Base-by-base conservation (phyloP, 2,113 vertebrate genomes). In the Aleadryas rufinucha region DNA sequence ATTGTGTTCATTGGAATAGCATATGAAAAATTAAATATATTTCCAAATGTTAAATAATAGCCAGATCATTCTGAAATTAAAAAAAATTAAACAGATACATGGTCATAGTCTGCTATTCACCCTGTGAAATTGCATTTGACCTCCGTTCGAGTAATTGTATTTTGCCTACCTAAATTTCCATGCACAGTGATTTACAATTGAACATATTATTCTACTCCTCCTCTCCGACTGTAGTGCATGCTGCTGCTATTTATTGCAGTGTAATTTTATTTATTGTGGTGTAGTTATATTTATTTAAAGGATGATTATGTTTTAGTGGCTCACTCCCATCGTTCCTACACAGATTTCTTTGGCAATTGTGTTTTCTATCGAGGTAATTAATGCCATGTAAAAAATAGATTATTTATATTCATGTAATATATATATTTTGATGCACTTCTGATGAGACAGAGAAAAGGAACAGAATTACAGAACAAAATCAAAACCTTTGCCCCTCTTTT, bases 91-190 rank as follows among this genome's bases (percentile, higher is more conserved):
- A 64, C 56, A 90, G 90, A 87, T 96, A 93, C 85, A 35, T 90
- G 86, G 72, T 90, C 86, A 69, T 84, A 92, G 88, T 78, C 52
- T 96, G 95, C 88, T 96, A 94, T 84, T 95, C 93, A 97, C 92
- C 94, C 95, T 89, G 83, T 97, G 95, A 97, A 97, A 96, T 95
- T 96, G 53, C 80, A 82, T 94, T 97, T 95, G 96, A 93, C 93
- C 96, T 94, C 80, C 80, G 84, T 42, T 84, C 17, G 31, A 77
- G 44, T 96, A 93, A 96, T 95, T 95, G 76, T 92, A 89, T 96
- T 95, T 86, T 27, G 83, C 72, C 90, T 96, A 92, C 65, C 93
- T 94, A 89, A 84, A 93, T 96, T 95, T 94, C 69, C 69, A 50
- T 84, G 92, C 90, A 60, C 64, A 65, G 64, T 92, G 84, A 92